Percentiles rank a stretch among this genome's conserved stretches.
Conservation (phyloP, 92 coral and sea anemone species). For the Zoanthus gigantus region DNA sequence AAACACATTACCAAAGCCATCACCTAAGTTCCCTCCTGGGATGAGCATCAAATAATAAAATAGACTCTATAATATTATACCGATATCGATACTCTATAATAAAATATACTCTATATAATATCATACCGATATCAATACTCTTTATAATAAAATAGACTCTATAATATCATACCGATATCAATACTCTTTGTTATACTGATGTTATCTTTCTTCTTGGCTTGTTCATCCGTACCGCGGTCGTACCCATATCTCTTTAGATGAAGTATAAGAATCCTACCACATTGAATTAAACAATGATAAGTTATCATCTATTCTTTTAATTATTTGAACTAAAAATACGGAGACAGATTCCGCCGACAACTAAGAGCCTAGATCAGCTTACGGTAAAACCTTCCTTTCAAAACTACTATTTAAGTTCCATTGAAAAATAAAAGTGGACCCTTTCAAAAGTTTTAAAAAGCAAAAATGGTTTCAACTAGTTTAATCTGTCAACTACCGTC, state of each 20-base stretch:
- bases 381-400: too few relatives aligned
- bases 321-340: neutral
- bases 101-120: neutral
- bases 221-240: conserved; percentile 73
- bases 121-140: conserved; percentile 79
- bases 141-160: conserved; percentile 44
- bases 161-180: conserved; percentile 69
- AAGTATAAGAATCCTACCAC: conserved; percentile 80
- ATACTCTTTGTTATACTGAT: conserved; percentile 75
- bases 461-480: too few relatives aligned
- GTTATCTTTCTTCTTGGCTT: conserved; percentile 85
- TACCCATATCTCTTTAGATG: conserved; percentile 88
- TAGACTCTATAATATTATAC: conserved; percentile 48
- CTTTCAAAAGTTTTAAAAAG: too few relatives aligned
- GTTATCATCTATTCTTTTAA: neutral
- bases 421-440: too few relatives aligned
- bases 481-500: too few relatives aligned
- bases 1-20: too few relatives aligned
- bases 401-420: too few relatives aligned
- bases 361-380: too few relatives aligned
- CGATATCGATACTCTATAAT: conserved; percentile 75
- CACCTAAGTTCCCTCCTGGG: too few relatives aligned
- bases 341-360: too few relatives aligned
- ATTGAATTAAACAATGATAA: neutral
- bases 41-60: neutral